Base-by-base conservation (phyloP, 1,140 invertebrate species). In the Arion vulgaris region DNA sequence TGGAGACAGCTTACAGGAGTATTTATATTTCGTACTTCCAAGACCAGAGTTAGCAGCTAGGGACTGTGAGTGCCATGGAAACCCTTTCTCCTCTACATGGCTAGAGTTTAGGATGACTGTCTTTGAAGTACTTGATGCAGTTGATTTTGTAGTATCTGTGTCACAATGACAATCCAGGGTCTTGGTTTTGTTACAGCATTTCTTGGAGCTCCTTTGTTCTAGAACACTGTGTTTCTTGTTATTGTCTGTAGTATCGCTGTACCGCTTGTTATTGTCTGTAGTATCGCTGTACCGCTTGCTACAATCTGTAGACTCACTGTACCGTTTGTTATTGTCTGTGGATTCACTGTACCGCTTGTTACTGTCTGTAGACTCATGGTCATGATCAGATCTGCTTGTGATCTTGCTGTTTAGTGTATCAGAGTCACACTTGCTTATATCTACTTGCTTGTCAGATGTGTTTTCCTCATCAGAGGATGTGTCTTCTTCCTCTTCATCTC, bases 401-500 rank as follows among this genome's bases (percentile, higher is more conserved):
- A 26, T 34, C 38, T 32, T 4, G 26, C 57, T 23, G 57, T 66
- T 53, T 19, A 49, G 45, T 7, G 51, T 45, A 23, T 39, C 51
- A 4, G 9, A 17, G 15, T 49, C 32, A 36, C 9, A 34, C 2
- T n/a, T 39, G 28, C 11, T 28, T 62, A 5, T 17, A 15, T 38
- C 26, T 4, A 9, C 57, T 2, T 41, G 9, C 53, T 45, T 45
- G 51, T 68, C 76, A 2, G 15, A 11, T 13, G 15, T 68, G 53
- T 26, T 66, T n/a, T 78, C 76, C 19, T 78, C 76, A n/a, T 78
- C 76, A 5, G 76, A 78, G 26, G 53, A n/a, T 2, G 76, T 66
- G 5, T 77, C 75, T 17, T 77, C 75, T 19, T 78, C 76, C 28
- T 49, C 76, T 17, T 66, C 62, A 66, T 66, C 62, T 7, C 62